Percentiles rank a stretch among this genome's conserved stretches.
Conservation (phyloP, 1,140 invertebrate species). For the Radopholus similis region DNA sequence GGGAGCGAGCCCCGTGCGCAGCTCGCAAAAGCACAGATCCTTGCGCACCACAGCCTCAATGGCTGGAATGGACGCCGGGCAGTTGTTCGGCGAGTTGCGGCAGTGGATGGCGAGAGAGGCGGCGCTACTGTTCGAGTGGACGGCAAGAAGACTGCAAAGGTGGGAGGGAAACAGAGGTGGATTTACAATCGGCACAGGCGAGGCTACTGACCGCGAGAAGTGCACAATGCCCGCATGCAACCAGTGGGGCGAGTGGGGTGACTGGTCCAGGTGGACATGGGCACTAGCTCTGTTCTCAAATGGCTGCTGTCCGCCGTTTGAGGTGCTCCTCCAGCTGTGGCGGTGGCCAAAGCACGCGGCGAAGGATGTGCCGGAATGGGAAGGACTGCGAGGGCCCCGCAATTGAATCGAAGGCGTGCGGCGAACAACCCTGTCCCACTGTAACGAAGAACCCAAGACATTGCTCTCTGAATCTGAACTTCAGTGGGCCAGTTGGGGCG, state of each 20-base stretch:
- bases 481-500: constrained; percentile 2
- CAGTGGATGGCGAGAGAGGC: neutral
- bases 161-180: neutral
- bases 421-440: constrained; percentile 3
- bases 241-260: constrained; percentile 14
- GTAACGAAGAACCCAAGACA: neutral
- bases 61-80: constrained; percentile 9
- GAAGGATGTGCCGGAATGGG: neutral
- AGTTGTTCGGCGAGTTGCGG: constrained; percentile 11
- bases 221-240: constrained; percentile 8
- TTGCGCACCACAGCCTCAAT: constrained; percentile 10
- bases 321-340: neutral
- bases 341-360: neutral
- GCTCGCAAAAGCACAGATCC: constrained; percentile 5
- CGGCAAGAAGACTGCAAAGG: neutral
- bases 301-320: neutral
- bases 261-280: constrained; percentile 1
- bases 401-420: neutral
- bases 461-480: no score
- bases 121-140: constrained; percentile 15
- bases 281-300: neutral
- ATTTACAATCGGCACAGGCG: neutral
- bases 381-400: constrained; percentile 1
- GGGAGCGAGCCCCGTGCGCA: constrained; percentile 5
- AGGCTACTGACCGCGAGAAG: neutral